Evolutionary conservation across 2,113 vertebrate species (phyloP), one percentile per base, ranked within the genome.

Genomic region (Cichladusa arquata): DNA sequence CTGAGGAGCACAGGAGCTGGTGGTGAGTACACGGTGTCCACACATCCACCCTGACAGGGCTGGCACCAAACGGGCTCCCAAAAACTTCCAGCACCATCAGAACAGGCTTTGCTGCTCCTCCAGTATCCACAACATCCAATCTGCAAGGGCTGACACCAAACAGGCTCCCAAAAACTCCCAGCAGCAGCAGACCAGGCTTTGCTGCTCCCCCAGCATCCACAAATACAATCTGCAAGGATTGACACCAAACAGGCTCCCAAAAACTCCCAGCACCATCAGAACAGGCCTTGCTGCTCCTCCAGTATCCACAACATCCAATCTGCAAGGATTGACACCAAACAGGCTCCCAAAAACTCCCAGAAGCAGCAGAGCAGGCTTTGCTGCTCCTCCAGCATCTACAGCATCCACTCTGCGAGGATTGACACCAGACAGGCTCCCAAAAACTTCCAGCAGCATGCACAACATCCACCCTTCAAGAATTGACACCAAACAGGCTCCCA

Each of bases 311-410:
- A 48, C 23, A 48, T 48, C 48, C 45, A 7, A 3, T 0, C 9
- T 23, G 13, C 1, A 0, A 23, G 19, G 44, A 6, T 3, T 45
- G 44, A 7, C 48, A 34, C 33, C 38, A 24, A 8, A 38, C 2
- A 0, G 13, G 51, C 51, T 36, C 40, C 40, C 48, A 65, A 50
- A 54, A 54, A 6, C 14, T 4, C 65, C 2, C n/a, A 38, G 64
- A 7, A 47, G n/a, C n/a, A 60, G n/a, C 12, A 81, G 48, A 54
- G 45, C 1, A 2, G 0, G 11, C 34, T 38, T 11, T 24, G 50
- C 24, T 70, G 54, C 28, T 65, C 60, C 12, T 2, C 28, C 19
- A 38, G 6, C 6, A 47, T 12, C 45, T 6, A 23, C 6, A 23
- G 23, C 6, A 47, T 23, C 45, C 22, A 12, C 6, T 2, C 11